phyloP scores from a whole-genome alignment of 2,888 invertebrate genomes.

The Pristionchus fissidentatus region DNA sequence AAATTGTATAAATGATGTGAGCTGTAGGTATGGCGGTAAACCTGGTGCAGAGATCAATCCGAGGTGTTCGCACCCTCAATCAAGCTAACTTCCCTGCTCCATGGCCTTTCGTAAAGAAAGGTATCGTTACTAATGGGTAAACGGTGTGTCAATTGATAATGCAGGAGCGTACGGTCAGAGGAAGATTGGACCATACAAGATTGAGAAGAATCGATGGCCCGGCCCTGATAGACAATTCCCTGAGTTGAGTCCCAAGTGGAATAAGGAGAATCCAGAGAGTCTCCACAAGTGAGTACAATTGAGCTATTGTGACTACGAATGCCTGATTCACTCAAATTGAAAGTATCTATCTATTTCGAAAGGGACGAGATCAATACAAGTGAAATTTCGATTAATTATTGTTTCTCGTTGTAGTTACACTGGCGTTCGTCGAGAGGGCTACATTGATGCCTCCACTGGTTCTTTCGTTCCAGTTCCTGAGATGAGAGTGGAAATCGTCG shows the following conservation, averaged over 20 bases:
- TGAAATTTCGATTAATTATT: not conserved
- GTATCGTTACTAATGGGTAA: conserved; percentile 38
- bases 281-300: conserved; percentile 57
- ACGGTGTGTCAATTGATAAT: not conserved
- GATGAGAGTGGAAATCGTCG: conserved; percentile 91
- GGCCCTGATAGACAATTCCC: conserved; percentile 72
- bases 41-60: conserved; percentile 26
- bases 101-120: conserved; percentile 74
- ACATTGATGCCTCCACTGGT: conserved; percentile 65
- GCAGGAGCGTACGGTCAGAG: conserved; percentile 65
- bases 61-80: conserved; percentile 69
- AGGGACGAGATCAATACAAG: no score
- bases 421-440: conserved; percentile 68
- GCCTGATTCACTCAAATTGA: not conserved
- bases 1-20: not conserved
- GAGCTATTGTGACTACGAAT: not conserved
- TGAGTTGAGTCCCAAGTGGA: conserved; percentile 71
- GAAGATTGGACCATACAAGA: conserved; percentile 70
- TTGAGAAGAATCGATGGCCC: conserved; percentile 70
- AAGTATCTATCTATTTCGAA: not conserved
- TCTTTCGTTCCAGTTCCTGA: conserved; percentile 82
- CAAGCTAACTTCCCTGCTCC: conserved; percentile 67
- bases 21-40: conserved; percentile 10
- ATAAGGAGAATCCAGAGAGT: conserved; percentile 64
- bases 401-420: conserved; percentile 64